Percentiles rank a stretch among this genome's conserved stretches.
Conservation (phyloP, 1,140 invertebrate genomes). For the Tetragonula clypearis region DNA sequence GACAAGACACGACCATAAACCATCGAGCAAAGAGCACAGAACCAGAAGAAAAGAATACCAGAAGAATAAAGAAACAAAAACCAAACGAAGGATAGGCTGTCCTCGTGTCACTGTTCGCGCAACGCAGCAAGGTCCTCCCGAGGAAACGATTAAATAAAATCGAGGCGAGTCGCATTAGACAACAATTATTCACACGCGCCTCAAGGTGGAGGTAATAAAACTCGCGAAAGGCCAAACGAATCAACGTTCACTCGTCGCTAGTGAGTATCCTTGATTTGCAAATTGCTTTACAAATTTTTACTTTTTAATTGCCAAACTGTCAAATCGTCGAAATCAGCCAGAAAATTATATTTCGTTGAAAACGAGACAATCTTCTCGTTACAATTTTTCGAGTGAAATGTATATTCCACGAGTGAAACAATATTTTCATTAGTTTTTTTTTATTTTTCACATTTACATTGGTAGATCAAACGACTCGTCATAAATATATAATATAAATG, state of each 20-base stretch:
- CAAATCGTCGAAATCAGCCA: background rate
- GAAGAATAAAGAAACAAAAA: background rate
- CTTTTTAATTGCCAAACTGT: background rate
- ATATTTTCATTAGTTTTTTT: background rate
- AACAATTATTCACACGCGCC: conserved; percentile 55
- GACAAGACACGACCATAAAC: background rate
- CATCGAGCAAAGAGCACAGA: background rate
- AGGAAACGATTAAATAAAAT: conserved; percentile 56
- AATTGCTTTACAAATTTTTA: background rate
- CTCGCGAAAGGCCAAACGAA: conserved; percentile 62
- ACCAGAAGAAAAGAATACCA: background rate
- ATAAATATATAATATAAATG: too few species aligned
- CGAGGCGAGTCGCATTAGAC: conserved; percentile 62
- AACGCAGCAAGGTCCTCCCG: conserved; percentile 34
- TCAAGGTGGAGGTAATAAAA: conserved; percentile 72
- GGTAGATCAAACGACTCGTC: background rate
- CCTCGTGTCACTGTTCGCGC: conserved; percentile 19
- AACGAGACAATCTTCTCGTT: background rate
- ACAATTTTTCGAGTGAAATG: background rate
- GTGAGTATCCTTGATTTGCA: conserved; percentile 11
- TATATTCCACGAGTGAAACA: background rate
- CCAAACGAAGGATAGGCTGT: background rate
- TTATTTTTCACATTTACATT: background rate
- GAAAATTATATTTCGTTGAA: conserved; percentile 8
- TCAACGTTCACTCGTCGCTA: conserved; percentile 13